These are phyloP conservation scores for Miniopterus natalensis DNA, from an alignment of 2,113 vertebrate genomes.

Conservation along the genomic window DNA sequence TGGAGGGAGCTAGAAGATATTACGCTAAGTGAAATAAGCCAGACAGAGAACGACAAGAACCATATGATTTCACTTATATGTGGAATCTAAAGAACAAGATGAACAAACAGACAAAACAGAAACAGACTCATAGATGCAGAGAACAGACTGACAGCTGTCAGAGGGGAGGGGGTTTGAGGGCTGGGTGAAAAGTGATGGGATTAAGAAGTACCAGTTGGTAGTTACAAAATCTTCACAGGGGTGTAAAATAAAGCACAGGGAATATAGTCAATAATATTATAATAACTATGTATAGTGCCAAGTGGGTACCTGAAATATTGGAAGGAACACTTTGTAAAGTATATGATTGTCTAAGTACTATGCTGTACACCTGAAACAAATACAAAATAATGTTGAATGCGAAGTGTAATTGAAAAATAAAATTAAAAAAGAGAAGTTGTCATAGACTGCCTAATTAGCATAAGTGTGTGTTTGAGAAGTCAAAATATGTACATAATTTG, in stretches of 20 bases:
- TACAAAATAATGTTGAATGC: background rate
- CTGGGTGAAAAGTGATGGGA: background rate
- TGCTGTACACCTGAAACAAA: background rate
- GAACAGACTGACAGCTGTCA: background rate
- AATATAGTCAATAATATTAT: no score
- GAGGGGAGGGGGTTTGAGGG: background rate
- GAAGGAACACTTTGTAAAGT: background rate
- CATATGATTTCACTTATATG: background rate
- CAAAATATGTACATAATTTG: constrained; percentile 87
- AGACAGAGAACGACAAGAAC: background rate
- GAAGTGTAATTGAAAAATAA: background rate
- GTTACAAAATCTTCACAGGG: background rate
- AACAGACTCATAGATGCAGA: background rate
- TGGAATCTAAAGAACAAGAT: background rate
- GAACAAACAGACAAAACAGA: background rate
- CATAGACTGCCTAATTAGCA: constrained; percentile 64
- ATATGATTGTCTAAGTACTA: background rate
- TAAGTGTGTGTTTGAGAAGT: constrained; percentile 84
- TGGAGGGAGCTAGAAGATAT: background rate
- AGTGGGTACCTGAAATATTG: background rate
- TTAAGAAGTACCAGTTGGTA: background rate
- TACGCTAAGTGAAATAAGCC: background rate
- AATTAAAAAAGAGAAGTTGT: constrained; percentile 64
- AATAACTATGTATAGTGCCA: background rate
- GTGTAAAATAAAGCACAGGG: background rate